Conservation (phyloP, 2,797 vertebrate species). For the Enteromius argenteus region DNA sequence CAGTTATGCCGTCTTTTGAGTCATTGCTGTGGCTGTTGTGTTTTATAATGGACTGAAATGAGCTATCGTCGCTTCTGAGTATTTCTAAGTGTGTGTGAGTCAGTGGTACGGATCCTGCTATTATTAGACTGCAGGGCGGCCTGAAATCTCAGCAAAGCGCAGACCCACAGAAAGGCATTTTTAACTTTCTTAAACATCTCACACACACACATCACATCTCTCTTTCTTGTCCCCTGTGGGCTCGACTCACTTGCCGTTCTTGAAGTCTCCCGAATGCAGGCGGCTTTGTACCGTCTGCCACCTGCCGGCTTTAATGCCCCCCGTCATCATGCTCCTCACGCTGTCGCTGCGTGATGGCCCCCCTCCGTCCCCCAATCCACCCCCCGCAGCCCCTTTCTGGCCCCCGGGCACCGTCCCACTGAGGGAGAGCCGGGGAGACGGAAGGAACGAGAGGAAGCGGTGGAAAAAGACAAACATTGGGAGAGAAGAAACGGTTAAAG, state of each 20-base stretch:
- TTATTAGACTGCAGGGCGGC: constrained; percentile 54
- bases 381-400: constrained; percentile 86
- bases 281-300: constrained; percentile 97
- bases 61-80: constrained; percentile 28
- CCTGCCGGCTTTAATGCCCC: constrained; percentile 87
- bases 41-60: constrained; percentile 54
- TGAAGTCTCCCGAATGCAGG: constrained; percentile 95
- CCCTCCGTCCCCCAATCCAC: constrained; percentile 90
- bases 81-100: constrained; percentile 49
- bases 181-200: constrained; percentile 47
- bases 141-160: constrained; percentile 43
- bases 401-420: constrained; percentile 91
- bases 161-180: constrained; percentile 57
- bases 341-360: constrained; percentile 88
- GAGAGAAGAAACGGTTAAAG: constrained; percentile 69
- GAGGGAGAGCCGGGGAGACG: constrained; percentile 82
- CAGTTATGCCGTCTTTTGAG: constrained; percentile 40
- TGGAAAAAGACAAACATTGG: constrained; percentile 63
- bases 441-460: constrained; percentile 66
- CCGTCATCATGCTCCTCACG: constrained; percentile 83
- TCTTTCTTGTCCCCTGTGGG: constrained; percentile 69
- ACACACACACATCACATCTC: constrained; percentile 22
- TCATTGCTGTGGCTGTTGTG: constrained; percentile 38
- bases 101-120: constrained; percentile 44
- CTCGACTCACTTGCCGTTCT: constrained; percentile 94